Evolutionary conservation across 1,140 invertebrate genomes (phyloP), one percentile per base, ranked within the genome.

Genomic region (Cotesia typhae): DNA sequence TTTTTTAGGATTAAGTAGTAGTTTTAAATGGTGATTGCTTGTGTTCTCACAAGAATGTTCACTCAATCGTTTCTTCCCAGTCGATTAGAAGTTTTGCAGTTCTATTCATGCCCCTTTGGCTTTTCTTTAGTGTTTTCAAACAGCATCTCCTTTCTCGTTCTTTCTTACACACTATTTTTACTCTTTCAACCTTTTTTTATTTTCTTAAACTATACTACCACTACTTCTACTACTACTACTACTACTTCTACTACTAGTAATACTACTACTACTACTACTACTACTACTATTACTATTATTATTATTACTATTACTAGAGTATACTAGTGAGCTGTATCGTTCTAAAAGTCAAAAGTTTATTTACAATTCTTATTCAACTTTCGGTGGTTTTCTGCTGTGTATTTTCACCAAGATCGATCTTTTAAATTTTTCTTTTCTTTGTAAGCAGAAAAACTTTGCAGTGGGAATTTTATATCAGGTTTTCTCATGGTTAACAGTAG

Each of bases 391-490:
- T 65, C 63, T 10, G 38, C 52, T 36, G 60, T 71, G 37, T 69
- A 69, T 57, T 53, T 66, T 68, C 65, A 36, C 7, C 51, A 36
- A 47, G 20, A 63, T 70, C 69, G 69, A 64, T 70, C 60, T 64
- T 70, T 47, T 70, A 20, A 61, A 61, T 51, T 51, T 47, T 37
- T 17, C 41, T 61, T 61, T 61, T 61, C 5, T 47, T 51, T 28
- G 14, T 47, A 70, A 41, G 60, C n/a, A 51, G 20, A 41, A 59
- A 35, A 60, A 63, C 60, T 70, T 63, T 5, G 36, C 63, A 35
- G 36, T 38, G 61, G 61, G 70, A 71, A 71, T 71, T 71, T 66
- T 71, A 65, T 71, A 71, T 71, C 65, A 55, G 59, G 70, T 71
- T 64, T 65, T 47, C 52, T 65, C 38, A n/a, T 41, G 41, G 12